These are phyloP conservation scores for Acanthosoma haemorrhoidale DNA, from an alignment of 2,888 invertebrate genomes.

Conservation along the genomic window DNA sequence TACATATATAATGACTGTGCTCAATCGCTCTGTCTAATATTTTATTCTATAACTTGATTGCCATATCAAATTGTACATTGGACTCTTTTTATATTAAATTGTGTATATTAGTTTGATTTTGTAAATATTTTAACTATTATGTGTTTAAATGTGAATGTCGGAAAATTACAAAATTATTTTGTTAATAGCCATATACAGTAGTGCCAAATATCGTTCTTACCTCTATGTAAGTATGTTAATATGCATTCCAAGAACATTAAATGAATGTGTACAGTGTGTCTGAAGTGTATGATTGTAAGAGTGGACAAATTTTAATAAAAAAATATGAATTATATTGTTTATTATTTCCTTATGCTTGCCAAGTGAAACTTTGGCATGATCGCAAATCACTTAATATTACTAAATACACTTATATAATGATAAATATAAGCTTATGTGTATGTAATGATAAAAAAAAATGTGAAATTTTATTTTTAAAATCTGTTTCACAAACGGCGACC, in stretches of 20 bases:
- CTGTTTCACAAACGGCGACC: no score
- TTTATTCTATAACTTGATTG: constrained; percentile 23
- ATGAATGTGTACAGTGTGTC: constrained; percentile 17
- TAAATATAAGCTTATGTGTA: no score
- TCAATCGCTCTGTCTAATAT: constrained; percentile 28
- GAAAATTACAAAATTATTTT: constrained; percentile 26
- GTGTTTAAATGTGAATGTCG: constrained; percentile 6
- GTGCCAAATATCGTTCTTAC: constrained; percentile 42
- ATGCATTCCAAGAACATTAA: constrained; percentile 15
- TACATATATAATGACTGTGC: constrained; percentile 30
- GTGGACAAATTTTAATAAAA: constrained; percentile 23
- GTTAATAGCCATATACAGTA: constrained; percentile 41
- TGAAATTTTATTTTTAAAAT: no score
- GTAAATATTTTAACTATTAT: constrained; percentile 23
- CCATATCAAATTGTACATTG: constrained; percentile 31
- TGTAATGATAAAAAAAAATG: no score
- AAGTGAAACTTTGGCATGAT: no score
- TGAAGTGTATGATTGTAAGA: constrained; percentile 14
- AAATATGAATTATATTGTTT: background rate
- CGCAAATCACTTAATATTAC: no score
- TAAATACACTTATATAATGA: no score
- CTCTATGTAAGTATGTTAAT: constrained; percentile 32
- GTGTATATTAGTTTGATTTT: constrained; percentile 27
- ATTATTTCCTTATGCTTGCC: background rate
- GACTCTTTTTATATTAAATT: constrained; percentile 27